Evolutionary conservation across 35 echinoderm and acorn worm species (phyloP), one percentile per base, ranked within the genome.

Genomic region (Ptychodera flava): DNA sequence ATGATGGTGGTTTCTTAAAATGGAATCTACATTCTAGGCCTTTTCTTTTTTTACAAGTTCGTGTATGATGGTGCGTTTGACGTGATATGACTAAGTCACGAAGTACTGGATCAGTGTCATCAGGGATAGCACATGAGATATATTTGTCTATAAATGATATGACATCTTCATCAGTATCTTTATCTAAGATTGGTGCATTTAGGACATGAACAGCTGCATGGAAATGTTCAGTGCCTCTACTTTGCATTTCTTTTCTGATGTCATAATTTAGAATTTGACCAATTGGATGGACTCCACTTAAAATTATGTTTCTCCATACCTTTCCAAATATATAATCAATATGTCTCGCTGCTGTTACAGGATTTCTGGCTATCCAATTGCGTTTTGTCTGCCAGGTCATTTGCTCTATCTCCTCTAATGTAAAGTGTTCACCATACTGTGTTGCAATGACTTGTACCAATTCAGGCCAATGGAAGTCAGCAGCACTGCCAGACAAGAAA

Each of bases 141-240:
- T 86, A 86, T 33, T 86, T 31, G 22, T 64, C 45, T 12, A 64
- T 64, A 22, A 86, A 86, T 29, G 36, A 30, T 86, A 86, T 86
- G 36, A 86, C 84, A 76, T 86, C 84, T 75, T 86, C 35, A 86
- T 86, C 84, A 86, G 1, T 76, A 28, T 86, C 31, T 45, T 86
- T 28, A 77, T 86, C 84, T 77, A 86, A 38, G 14, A 35, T 35
- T 22, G 84, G 84, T 76, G 84, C 84, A 86, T 86, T 38, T 86
- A 52, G 30, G 27, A 86, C 84, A 86, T 86, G 84, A 16, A 86
- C 84, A 76, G 84, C 84, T 10, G 84, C 84, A 86, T 86, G 84
- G 36, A 86, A 86, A 77, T 86, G 84, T 33, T 86, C 35, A 52
- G 84, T 86, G 16, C 84, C 84, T 75, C 84, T 35, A 16, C n/a